Base-by-base conservation (phyloP, 2,797 vertebrate species). In the Odontamblyopus rebecca region DNA sequence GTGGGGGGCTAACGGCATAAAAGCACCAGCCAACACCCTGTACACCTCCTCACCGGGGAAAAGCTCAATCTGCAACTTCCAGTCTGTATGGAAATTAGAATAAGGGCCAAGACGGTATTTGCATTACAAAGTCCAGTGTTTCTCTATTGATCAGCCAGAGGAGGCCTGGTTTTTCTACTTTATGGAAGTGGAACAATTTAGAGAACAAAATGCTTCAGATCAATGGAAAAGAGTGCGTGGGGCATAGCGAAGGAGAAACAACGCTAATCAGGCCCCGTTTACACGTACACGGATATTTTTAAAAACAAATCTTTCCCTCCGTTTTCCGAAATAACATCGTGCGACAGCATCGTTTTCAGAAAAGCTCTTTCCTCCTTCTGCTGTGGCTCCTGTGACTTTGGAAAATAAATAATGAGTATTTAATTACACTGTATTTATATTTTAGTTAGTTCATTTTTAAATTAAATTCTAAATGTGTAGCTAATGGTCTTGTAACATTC, bases 71-170 rank as follows among this genome's bases (percentile, higher is more conserved):
- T 38, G 54, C 41, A 29, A 51, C 57, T 44, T 74, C 18, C n/a
- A 69, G 57, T 23, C 61, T 50, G 41, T 72, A 70, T 74, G 62
- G 44, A 72, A 70, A 75, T 50, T 44, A 64, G 50, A 59, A 53
- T 60, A 67, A 64, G 59, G 51, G 56, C 67, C 67, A 60, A 60
- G 35, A 60, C 67, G 19, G 30, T 41, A 60, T 69, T 50, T 41
- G 1, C 71, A 66, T 63, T 44, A 66, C 38, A 30, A 32, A 75
- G 30, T 41, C 16, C 13, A 69, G 44, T 59, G 38, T 53, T 63
- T 68, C 64, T 70, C 67, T 75, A 44, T 81, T 65, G 32, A 85
- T 73, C 65, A 57, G 23, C 54, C 51, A 65, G 68, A 73, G 68
- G 60, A 64, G 74, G 30, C 62, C 61, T 8, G 67, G 67, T 66